Evolutionary conservation across 92 coral and sea anemone species (phyloP), one percentile per base, ranked within the genome.

Genomic region (Heteractis magnifica): DNA sequence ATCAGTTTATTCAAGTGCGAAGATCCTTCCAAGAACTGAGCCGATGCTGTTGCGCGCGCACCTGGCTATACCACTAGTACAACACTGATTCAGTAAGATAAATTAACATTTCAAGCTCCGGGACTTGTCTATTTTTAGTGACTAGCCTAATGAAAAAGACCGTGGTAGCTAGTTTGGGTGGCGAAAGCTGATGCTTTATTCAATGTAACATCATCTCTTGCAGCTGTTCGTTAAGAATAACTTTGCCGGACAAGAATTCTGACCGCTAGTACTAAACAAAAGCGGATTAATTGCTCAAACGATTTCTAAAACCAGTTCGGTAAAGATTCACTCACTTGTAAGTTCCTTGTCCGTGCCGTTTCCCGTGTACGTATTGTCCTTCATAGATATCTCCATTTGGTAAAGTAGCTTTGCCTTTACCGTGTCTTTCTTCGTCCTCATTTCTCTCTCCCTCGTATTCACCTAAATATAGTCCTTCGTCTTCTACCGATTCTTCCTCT

Each of bases 361-460:
- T 96, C 7, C 99, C 99, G 49, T 92, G 96, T 0, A 88, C 89
- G 70, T 96, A 96, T 70, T 91, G 81, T 58, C 99, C 99, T 44
- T 96, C 99, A 49, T 96, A 96, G 14, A 87, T 82, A 79, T 96
- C 99, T 41, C 98, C 99, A 65, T 96, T 96, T 4, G 99, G 99
- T 18, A 96, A 83, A 56, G 95, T 96, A 1, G 99, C 99, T 79
- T 96, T 96, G 23, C 99, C 99, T 79, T 89, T 96, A 3, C 99
- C 99, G 58, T 96, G 99, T 65, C 99, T 76, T 72, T 96, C 95
- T 19, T 96, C 99, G 34, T 84, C 87, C 52, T 92, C 97, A 70
- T 96, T 96, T 82, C 99, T 83, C 20, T 96, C 98, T 49, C 99
- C 99, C 73, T 96, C 99, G 56, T 96, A 96, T 64, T 96, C 99